Evolutionary conservation across 1,140 invertebrate genomes (phyloP), one percentile per base, ranked within the genome.

Genomic region (Fragariocoptes setiger): DNA sequence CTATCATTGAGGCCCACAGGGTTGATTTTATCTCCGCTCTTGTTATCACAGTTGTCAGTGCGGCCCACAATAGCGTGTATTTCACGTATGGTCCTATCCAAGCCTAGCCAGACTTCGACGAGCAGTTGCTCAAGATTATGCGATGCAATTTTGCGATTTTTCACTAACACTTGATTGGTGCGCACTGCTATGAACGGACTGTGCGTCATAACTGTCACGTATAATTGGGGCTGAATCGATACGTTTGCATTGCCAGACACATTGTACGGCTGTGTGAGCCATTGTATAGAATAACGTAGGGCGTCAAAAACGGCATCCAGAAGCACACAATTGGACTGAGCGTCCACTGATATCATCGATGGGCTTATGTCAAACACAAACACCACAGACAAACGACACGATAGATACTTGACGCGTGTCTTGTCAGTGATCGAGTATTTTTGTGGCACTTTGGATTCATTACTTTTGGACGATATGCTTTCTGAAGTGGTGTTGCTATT

Each of bases 351-450:
- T 20, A 71, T 66, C 43, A 71, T 61, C 2, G 75, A 78, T 16
- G 75, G 73, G 57, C 74, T 77, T 45, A 79, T 62, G 56, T 80
- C 76, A 39, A 80, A 58, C 51, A 73, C 71, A 56, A 73, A 75
- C 18, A 72, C 71, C 45, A 76, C 63, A 43, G 68, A 55, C 52
- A 76, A 75, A 42, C 64, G 64, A 22, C 54, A 56, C 1, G 65
- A 58, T 4, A 68, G 51, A 50, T 65, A 65, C 21, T 55, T 62
- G 8, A 66, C 54, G 19, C 51, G 52, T 16, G 25, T 31, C 25
- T 31, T 31, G 25, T 31, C n/a, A 31, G 25, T 31, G 25, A 31
- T 31, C 42, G 55, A 62, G 42, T 65, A 58, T 19, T 53, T 50
- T 19, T 55, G 57, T 65, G 65, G 69, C 40, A 53, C 53, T 20